Base-by-base conservation (phyloP, 2,113 vertebrate species). In the Lepus americanus region DNA sequence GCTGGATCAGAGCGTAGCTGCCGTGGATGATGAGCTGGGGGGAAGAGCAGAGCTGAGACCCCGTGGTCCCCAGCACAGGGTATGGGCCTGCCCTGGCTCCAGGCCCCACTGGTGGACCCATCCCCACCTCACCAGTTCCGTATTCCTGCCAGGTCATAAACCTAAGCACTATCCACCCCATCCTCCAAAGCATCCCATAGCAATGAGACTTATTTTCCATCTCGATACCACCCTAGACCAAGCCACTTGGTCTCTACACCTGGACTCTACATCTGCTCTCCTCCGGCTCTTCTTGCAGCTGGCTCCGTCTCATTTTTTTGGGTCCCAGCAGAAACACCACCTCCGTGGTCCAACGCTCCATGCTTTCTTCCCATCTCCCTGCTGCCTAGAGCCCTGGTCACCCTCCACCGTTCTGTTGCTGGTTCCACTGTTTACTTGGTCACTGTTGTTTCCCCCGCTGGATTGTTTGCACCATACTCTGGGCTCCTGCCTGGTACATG, bases 1-100 rank as follows among this genome's bases (percentile, higher is more conserved):
- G 97, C 98, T 99, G 99, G 95, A 99, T 98, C 72, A 99, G 97
- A 0, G 98, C 99, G 0, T 98, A 99, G 97, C 99, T 99, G 86
- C 99, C 99, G 0, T 99, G 99, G 96, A 99, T 97, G 91, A 99
- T 98, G 9, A 99, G 98, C 99, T 99, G 95, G 39, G 84, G 2
- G 70, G 73, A 67, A 84, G 63, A 81, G 36, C 6, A 70, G 3
- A 23, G 66, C 36, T 95, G 27, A 94, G 63, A 66, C 8, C 10
- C 13, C 51, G n/a, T 1, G 9, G 69, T 8, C 17, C 9, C 23
- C n/a, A 31, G 63, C 73, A 19, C 9, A 55, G 25, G 44, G 33
- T 29, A 67, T n/a, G 31, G 59, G 73, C 86, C 49, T 23, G 64
- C 53, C 39, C 3, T 3, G 78, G 23, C 63, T 44, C 63, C 20